A percentile compares a stretch with the other conserved stretches of the same genome.
Conservation (phyloP, 2,797 vertebrate genomes). For the Smutsia temminckii region DNA sequence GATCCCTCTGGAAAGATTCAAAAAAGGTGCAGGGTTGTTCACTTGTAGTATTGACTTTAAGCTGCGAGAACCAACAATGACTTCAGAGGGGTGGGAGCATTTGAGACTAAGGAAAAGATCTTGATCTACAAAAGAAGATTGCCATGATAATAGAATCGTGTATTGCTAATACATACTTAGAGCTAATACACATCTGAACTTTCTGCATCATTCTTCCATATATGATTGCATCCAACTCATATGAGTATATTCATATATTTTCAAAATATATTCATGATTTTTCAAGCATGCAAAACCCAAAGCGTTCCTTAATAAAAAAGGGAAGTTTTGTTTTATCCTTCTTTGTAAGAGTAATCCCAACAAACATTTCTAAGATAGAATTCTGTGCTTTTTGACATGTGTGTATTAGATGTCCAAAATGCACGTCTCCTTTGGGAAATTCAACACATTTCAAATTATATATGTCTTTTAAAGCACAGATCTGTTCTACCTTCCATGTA, state of each 20-base stretch:
- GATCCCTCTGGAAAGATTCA: neutral
- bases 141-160: neutral
- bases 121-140: neutral
- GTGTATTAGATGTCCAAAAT: conserved; percentile 48
- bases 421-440: conserved; percentile 53
- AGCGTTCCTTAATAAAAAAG: neutral
- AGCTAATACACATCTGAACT: neutral
- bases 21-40: neutral
- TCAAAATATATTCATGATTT: too few relatives aligned
- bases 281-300: neutral
- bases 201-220: neutral
- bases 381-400: conserved; percentile 33
- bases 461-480: conserved; percentile 58
- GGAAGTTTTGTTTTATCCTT: conserved; percentile 21
- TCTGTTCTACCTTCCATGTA: conserved; percentile 64
- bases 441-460: conserved; percentile 70
- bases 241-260: too few relatives aligned
- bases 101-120: neutral
- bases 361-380: neutral
- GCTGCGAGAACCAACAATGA: neutral
- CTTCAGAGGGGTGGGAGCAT: neutral
- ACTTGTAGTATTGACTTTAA: neutral
- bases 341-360: neutral
- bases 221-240: neutral
- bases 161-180: neutral